Evolutionary conservation across 37 sponge, comb jelly and placozoan genomes (phyloP), one percentile per base, ranked within the genome.

Genomic region (Bolinopsis microptera): DNA sequence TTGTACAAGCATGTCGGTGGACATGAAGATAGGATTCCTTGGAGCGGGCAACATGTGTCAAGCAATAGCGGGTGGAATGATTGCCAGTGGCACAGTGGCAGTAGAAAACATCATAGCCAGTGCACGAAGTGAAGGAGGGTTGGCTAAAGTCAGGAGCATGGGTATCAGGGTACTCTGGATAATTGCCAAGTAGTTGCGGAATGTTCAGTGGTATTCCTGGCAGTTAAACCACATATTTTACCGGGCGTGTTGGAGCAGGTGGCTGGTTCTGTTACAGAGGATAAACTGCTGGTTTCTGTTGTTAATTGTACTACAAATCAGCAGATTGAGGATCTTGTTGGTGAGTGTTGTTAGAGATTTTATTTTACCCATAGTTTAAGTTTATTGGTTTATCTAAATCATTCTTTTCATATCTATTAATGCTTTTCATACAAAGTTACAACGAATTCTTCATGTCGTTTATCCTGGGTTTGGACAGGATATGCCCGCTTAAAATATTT

Each of bases 21-120:
- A 77, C 37, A 3, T 86, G 27, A 39, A 41, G n/a, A 48, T 86
- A 21, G 90, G 90, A 0, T 86, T 86, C 90, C 90, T 86, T 2
- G 90, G 90, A 24, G 41, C 90, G 5, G 90, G 90, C 27, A 86
- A 86, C 90, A 86, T 86, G 90, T 86, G 90, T 27, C 90, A 86
- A 41, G 90, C 90, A 0, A 41, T 86, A 27, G 90, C 90, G 0
- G 61, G 61, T 86, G 90, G 90, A 9, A 39, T 86, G 41, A 86
- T 86, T 22, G 3, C 90, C 37, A 41, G 61, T 26, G 90, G 90
- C 0, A 86, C 90, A 1, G 61, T 86, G 5, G 28, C 41, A n/a
- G 90, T 48, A 24, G 41, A 5, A 1, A 38, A 86, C 90, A 86
- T 86, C 0, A 40, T 38, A 5, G 41, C 61, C 18, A 86, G 90